Base-by-base conservation (phyloP, 37 sponge, comb jelly and placozoan species). In the Dysidea cf. avara region DNA sequence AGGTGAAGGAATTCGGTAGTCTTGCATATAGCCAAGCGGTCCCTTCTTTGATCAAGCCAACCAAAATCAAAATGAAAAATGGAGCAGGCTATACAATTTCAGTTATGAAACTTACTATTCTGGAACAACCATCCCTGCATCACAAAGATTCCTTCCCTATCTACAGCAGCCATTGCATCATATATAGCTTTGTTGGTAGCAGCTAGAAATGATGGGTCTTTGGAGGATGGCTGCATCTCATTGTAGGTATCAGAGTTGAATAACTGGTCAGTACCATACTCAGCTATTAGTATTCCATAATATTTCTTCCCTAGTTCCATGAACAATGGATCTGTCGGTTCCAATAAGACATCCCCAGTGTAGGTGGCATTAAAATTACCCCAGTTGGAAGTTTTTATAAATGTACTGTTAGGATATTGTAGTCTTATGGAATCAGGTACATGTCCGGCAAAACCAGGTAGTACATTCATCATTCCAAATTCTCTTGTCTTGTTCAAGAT, bases 51-150 rank as follows among this genome's bases (percentile, higher is more conserved):
- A n/a, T n/a, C n/a, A n/a, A n/a, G n/a, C n/a, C n/a, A n/a, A n/a
- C n/a, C n/a, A n/a, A n/a, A n/a, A n/a, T n/a, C n/a, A n/a, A n/a
- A n/a, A n/a, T n/a, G n/a, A n/a, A n/a, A n/a, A n/a, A n/a, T n/a
- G n/a, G n/a, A n/a, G n/a, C n/a, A n/a, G n/a, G n/a, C n/a, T n/a
- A n/a, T n/a, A n/a, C n/a, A n/a, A n/a, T n/a, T n/a, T n/a, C n/a
- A n/a, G n/a, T n/a, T n/a, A n/a, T n/a, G n/a, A n/a, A n/a, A n/a
- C 69, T 12, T 38, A 68, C 64, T 52, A 18, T 30, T 43, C 1
- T 49, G 81, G 36, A 87, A 87, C 39, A 87, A 66, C 88, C 88
- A 87, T 29, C 88, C 88, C 51, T 87, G 88, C 88, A 87, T 87
- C 6, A 87, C 37, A 39, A 68, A 87, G 25, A 82, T 58, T 5